These are phyloP conservation scores for Nemopilema nomurai DNA, from an alignment of 30 jellyfish, hydroid and myxozoan genomes.

Conservation along the genomic window DNA sequence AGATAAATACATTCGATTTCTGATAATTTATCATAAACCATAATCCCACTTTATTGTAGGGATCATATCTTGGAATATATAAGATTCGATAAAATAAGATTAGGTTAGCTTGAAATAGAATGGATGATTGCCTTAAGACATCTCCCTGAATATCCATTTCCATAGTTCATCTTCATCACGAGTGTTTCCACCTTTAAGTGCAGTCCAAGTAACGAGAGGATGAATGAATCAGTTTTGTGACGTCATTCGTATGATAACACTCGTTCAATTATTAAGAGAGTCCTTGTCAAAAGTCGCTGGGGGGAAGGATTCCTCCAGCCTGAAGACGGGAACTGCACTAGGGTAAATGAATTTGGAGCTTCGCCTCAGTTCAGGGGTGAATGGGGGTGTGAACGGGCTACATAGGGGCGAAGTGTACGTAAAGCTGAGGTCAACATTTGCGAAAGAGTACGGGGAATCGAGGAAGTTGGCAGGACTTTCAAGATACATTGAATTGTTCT, in stretches of 20 bases:
- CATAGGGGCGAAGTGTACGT: constrained; percentile 39
- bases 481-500: constrained; percentile 4
- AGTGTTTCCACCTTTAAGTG: no score
- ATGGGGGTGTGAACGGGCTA: constrained; percentile 67
- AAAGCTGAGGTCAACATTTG: constrained; percentile 43
- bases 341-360: constrained; percentile 40
- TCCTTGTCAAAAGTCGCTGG: constrained; percentile 42
- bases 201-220: no score
- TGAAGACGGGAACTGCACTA: constrained; percentile 50
- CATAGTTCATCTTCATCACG: no score
- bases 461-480: constrained; percentile 54
- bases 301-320: constrained; percentile 58
- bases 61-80: no score
- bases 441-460: constrained; percentile 48
- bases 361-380: constrained; percentile 32
- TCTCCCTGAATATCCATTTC: no score
- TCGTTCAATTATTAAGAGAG: neutral
- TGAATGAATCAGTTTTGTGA: neutral
- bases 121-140: no score
- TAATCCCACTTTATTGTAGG: no score
- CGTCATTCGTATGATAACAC: neutral
- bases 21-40: no score
- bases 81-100: no score
- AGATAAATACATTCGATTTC: no score
- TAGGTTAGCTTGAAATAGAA: no score